Conservation (phyloP, 1,140 invertebrate species). For the Penaeus japonicus region DNA sequence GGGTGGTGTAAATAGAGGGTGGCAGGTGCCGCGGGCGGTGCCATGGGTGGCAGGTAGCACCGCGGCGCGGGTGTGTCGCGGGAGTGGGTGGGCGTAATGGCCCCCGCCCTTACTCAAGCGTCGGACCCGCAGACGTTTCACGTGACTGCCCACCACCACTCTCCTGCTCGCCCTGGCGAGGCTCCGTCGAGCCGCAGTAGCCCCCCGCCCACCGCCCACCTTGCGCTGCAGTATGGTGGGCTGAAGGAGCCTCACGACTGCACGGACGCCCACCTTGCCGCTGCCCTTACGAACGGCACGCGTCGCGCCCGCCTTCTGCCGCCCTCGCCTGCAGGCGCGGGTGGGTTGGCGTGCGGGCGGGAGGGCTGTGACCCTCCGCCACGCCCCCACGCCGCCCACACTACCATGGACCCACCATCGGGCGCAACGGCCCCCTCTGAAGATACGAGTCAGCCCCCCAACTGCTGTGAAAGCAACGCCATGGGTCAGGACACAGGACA, state of each 20-base stretch:
- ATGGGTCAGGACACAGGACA: constrained; percentile 35
- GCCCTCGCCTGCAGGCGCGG: constrained; percentile 27
- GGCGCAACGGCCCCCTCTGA: constrained; percentile 13
- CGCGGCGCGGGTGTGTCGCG: constrained; percentile 67
- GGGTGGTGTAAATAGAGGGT: constrained; percentile 24
- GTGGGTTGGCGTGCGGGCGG: constrained; percentile 49
- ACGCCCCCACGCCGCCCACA: constrained; percentile 48
- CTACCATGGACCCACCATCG: constrained; percentile 50
- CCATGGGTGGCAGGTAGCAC: constrained; percentile 40
- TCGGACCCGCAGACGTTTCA: constrained; percentile 69
- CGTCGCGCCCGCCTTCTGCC: constrained; percentile 30
- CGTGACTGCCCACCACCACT: constrained; percentile 44
- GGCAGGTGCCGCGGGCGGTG: constrained; percentile 21
- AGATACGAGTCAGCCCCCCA: not conserved
- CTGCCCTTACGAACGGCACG: constrained; percentile 44
- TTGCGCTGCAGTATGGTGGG: constrained; percentile 52
- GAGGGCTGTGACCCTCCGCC: constrained; percentile 43
- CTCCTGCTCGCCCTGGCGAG: constrained; percentile 17
- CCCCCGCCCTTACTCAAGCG: constrained; percentile 76
- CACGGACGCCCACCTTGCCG: constrained; percentile 45
- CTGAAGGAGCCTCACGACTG: constrained; percentile 55
- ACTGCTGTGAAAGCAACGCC: not conserved
- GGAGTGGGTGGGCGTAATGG: constrained; percentile 71
- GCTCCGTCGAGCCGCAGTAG: constrained; percentile 26
- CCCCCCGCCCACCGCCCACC: constrained; percentile 38